A percentile compares a stretch with the other conserved stretches of the same genome.
phyloP scores from a whole-genome alignment of 2,113 vertebrate species.

The Misgurnus mizolepis region DNA sequence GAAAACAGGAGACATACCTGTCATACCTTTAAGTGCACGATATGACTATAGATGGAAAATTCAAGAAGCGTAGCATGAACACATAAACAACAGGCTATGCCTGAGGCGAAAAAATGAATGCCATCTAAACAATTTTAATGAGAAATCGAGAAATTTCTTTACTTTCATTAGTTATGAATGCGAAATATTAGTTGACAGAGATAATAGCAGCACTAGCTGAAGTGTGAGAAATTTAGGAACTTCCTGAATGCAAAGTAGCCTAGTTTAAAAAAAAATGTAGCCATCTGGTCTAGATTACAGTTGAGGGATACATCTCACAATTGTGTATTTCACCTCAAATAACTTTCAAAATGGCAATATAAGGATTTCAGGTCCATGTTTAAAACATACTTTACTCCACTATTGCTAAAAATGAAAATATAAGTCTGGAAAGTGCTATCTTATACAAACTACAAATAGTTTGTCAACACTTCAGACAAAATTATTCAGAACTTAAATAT shows the following conservation, averaged over 20 bases:
- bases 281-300: background rate
- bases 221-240: background rate
- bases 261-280: background rate
- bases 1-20: background rate
- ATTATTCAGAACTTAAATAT: no score
- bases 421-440: no score
- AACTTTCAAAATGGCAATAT: no score
- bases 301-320: background rate
- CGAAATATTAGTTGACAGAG: background rate
- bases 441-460: no score
- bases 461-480: no score
- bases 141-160: background rate
- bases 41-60: background rate
- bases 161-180: no score
- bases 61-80: background rate
- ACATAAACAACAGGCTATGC: slow-evolving; percentile 1
- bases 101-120: background rate
- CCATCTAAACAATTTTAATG: background rate
- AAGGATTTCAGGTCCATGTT: no score
- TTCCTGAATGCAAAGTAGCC: background rate
- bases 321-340: background rate
- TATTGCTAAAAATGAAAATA: background rate
- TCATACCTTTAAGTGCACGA: background rate
- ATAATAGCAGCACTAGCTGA: background rate
- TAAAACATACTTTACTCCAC: no score